Evolutionary conservation across 2,113 vertebrate genomes (phyloP), one percentile per base, ranked within the genome.

Genomic region (Anolis sagrei): DNA sequence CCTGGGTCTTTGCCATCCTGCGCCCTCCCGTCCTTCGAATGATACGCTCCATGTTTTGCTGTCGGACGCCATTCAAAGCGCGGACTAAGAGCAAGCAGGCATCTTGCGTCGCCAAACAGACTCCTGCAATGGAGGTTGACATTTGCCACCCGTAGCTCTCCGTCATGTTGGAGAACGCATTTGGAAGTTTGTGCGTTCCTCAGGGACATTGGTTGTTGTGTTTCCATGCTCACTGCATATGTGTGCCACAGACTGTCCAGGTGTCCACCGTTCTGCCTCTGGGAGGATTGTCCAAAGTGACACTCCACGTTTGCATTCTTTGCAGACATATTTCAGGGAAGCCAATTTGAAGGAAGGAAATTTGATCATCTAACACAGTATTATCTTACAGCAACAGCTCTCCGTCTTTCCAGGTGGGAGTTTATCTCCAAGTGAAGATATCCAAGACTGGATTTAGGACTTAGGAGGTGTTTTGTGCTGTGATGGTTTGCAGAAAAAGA

Each of bases 1-100:
- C 98, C 1, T 99, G 97, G 98, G 97, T 98, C 7, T 99, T 99
- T 9, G 97, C 96, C 95, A 96, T 99, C 88, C 95, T 99, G 69
- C 95, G 98, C 32, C 98, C 98, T 0, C 94, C 97, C 0, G 94
- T 98, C 79, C 94, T 98, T 90, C 95, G 97, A 90, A 92, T 98
- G 2, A 86, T 96, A 76, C 96, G 97, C 89, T 96, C 95, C 0
- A 91, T 93, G 1, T 84, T 97, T 1, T 97, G 97, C 93, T 96
- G 94, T 89, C 95, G 61, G 82, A 4, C 87, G 32, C 66, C 85
- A 32, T 68, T 89, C 14, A 2, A 7, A 1, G 70, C 77, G 18
- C 91, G 83, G 23, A 82, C 92, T 1, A 23, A 13, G 3, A 25
- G 6, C 39, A 3, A 61, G 48, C 79, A 0, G 4, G 70, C 73